Evolutionary conservation across 2,888 invertebrate genomes (phyloP).

Genomic region (Cinara cedri): DNA sequence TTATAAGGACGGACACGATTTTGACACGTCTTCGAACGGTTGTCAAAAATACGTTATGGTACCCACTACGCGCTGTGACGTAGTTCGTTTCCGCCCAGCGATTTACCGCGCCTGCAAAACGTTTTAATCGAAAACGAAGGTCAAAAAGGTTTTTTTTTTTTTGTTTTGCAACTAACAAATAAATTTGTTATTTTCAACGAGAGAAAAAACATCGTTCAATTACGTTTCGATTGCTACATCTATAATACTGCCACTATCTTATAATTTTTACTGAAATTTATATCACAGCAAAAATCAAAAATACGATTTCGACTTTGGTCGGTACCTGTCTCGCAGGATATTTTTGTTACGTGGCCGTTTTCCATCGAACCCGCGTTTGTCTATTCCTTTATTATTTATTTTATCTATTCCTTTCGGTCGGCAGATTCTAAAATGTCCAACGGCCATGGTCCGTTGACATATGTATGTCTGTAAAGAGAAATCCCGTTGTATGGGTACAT

Average conservation of each 20-base stretch:
- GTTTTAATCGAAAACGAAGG: constrained; percentile 15
- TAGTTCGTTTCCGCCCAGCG: background rate
- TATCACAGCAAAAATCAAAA: no score
- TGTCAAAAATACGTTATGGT: constrained; percentile 5
- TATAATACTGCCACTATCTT: background rate
- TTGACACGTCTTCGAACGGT: background rate
- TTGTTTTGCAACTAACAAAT: background rate
- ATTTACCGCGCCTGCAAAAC: background rate
- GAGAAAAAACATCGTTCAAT: background rate
- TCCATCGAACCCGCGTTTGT: no score
- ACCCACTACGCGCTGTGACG: background rate
- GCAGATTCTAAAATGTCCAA: no score
- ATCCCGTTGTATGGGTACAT: no score
- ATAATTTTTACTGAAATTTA: no score
- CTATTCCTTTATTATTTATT: no score
- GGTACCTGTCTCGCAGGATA: no score
- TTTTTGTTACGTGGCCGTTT: no score
- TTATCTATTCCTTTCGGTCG: no score
- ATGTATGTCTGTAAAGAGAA: no score
- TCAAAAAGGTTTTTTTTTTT: background rate
- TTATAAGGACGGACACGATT: background rate
- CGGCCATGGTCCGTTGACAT: no score
- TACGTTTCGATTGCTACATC: background rate
- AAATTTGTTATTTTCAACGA: background rate
- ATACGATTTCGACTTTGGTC: no score